These are phyloP conservation scores for Ranitomeya variabilis DNA, from an alignment of 2,113 vertebrate species.

Conservation along the genomic window DNA sequence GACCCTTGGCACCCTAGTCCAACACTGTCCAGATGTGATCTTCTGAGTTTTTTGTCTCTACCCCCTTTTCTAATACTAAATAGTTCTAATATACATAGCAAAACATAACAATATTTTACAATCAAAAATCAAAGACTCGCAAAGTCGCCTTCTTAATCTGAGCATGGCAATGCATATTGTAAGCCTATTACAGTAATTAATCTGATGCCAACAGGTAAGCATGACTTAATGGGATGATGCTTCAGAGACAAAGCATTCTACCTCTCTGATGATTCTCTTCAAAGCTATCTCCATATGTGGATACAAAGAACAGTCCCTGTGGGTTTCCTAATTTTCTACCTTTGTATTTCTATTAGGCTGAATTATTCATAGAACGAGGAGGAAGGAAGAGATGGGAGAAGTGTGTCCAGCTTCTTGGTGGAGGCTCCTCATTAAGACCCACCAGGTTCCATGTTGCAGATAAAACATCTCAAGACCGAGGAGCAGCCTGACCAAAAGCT, in stretches of 20 bases:
- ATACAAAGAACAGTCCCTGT: slow-evolving; percentile 52
- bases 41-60: no score
- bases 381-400: background rate
- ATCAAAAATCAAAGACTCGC: background rate
- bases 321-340: slow-evolving; percentile 53
- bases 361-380: slow-evolving; percentile 44
- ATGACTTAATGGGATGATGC: slow-evolving; percentile 65
- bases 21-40: no score
- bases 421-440: background rate
- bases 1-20: no score
- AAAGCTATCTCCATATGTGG: slow-evolving; percentile 40
- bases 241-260: slow-evolving; percentile 65
- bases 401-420: background rate
- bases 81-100: slow-evolving; percentile 2
- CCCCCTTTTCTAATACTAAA: no score
- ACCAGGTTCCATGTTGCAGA: background rate
- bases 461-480: background rate
- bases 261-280: slow-evolving; percentile 62
- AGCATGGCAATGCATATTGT: slow-evolving; percentile 26
- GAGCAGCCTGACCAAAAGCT: background rate
- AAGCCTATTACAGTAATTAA: slow-evolving; percentile 56
- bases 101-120: background rate
- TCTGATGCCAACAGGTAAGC: slow-evolving; percentile 61
- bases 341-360: slow-evolving; percentile 47
- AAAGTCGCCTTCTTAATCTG: slow-evolving; percentile 35